Evolutionary conservation across 2,888 invertebrate genomes (phyloP).

Genomic region (Ariolimax columbianus): DNA sequence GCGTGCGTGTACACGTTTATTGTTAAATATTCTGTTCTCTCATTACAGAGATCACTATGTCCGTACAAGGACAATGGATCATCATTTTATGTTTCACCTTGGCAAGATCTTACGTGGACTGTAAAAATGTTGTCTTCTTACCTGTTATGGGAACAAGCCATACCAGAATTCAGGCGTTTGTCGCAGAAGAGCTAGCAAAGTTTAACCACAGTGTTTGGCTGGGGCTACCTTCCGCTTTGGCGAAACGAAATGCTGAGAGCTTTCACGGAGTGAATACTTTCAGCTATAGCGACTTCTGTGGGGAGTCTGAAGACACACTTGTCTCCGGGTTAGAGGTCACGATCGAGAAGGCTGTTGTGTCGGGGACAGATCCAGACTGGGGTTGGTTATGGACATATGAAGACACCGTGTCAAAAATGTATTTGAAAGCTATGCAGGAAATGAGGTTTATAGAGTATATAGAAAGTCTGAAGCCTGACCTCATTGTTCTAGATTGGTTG

Average conservation of each 20-base stretch:
- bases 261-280: slow-evolving; percentile 3
- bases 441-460: too few relatives aligned
- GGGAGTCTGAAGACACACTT: background rate
- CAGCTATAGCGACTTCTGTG: background rate
- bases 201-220: background rate
- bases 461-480: too few relatives aligned
- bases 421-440: background rate
- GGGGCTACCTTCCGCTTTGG: background rate
- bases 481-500: background rate
- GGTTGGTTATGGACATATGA: too few relatives aligned
- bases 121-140: slow-evolving; percentile 15
- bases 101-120: too few relatives aligned
- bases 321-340: background rate
- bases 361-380: background rate
- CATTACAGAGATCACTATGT: too few relatives aligned
- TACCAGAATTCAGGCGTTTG: background rate
- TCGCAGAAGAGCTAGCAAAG: slow-evolving; percentile 10
- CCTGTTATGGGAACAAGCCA: background rate
- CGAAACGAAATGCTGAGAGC: background rate
- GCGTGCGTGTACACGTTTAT: too few relatives aligned
- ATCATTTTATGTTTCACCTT: too few relatives aligned
- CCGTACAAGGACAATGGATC: too few relatives aligned
- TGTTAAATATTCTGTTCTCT: too few relatives aligned
- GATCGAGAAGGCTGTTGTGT: background rate
- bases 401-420: background rate